Evolutionary conservation across 2,113 vertebrate genomes (phyloP).

Genomic region (Chlorodrepanis virens): DNA sequence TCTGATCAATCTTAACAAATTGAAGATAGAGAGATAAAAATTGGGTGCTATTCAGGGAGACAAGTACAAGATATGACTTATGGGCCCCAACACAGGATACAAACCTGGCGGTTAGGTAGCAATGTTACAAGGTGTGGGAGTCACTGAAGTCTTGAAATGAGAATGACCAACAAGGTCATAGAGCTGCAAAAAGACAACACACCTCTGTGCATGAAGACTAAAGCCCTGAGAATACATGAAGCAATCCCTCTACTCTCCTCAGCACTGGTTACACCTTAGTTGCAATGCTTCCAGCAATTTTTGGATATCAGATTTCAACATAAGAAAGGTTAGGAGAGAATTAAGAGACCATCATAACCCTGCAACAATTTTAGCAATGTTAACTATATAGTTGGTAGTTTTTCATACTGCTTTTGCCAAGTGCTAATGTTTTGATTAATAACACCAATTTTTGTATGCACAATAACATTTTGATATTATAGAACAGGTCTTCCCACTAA

Average conservation of each 20-base stretch:
- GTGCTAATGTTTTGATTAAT: background rate
- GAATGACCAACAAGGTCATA: background rate
- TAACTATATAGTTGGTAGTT: background rate
- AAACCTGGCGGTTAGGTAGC: background rate
- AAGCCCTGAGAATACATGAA: background rate
- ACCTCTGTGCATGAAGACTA: background rate
- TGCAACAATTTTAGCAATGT: background rate
- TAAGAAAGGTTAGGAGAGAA: background rate
- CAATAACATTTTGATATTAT: background rate
- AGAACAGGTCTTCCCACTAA: background rate
- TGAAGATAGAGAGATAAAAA: background rate
- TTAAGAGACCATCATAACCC: background rate
- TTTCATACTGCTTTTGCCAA: background rate
- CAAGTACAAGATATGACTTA: background rate
- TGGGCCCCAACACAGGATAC: background rate
- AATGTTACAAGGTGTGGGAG: background rate
- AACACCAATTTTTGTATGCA: background rate
- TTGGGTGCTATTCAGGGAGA: background rate
- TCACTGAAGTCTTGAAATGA: rapidly evolving
- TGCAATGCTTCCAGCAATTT: background rate
- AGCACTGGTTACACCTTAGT: rapidly evolving
- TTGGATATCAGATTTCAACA: background rate
- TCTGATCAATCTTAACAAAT: background rate
- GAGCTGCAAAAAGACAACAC: background rate
- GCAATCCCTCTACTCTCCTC: background rate